phyloP scores from a whole-genome alignment of 2,113 vertebrate species.

The Vombatus ursinus region DNA sequence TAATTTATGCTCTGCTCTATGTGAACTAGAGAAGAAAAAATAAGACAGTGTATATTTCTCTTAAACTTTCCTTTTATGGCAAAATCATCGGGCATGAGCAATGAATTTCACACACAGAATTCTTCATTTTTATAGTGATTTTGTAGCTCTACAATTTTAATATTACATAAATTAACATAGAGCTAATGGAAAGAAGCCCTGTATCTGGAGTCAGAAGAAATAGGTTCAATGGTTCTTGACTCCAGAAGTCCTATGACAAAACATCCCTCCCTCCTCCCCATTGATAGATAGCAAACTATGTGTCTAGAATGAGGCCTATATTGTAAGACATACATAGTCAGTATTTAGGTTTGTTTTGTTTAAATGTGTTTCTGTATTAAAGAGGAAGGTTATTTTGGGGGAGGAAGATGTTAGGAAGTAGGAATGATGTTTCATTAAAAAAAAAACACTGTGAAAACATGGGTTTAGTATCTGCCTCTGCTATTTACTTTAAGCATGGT shows the following conservation, averaged over 20 bases:
- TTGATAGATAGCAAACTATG: background rate
- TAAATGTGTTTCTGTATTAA: background rate
- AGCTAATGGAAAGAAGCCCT: background rate
- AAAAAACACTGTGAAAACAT: background rate
- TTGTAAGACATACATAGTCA: background rate
- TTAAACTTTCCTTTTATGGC: background rate
- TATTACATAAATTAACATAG: background rate
- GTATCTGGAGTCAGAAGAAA: background rate
- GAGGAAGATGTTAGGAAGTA: background rate
- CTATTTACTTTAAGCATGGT: background rate
- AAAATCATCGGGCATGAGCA: background rate
- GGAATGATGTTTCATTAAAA: background rate
- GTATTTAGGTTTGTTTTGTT: background rate
- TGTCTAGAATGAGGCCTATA: background rate
- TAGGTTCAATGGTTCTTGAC: conserved; percentile 62
- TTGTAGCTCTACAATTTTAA: background rate
- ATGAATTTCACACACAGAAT: background rate
- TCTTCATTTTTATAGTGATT: background rate
- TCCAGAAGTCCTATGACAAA: background rate
- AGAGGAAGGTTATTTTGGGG: background rate
- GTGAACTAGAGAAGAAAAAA: background rate
- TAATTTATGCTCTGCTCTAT: background rate
- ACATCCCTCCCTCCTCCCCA: background rate
- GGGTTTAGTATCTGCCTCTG: background rate
- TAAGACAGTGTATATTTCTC: background rate